Conservation (phyloP, 2,888 invertebrate genomes). For the Protophormia terraenovae region DNA sequence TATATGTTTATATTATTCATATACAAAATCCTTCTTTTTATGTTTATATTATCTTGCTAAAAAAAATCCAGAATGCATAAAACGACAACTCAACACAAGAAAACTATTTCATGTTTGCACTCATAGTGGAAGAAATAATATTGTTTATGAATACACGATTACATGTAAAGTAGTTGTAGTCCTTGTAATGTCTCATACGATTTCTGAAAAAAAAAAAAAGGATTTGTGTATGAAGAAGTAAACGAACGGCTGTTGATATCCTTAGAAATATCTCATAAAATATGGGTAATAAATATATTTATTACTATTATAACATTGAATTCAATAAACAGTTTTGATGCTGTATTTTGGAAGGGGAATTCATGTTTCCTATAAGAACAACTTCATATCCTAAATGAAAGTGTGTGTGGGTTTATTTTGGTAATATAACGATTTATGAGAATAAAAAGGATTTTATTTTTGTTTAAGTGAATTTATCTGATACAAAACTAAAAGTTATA, state of each 20-base stretch:
- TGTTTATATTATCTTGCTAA: conserved; percentile 59
- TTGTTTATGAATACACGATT: conserved; percentile 68
- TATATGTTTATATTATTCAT: conserved; percentile 26
- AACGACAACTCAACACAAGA: conserved; percentile 12
- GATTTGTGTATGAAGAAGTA: conserved; percentile 65
- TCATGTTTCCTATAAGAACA: conserved; percentile 29
- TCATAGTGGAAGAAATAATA: conserved; percentile 35
- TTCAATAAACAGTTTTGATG: conserved; percentile 57
- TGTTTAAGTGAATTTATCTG: background rate
- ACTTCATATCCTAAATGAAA: conserved; percentile 21
- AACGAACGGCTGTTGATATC: conserved; percentile 71
- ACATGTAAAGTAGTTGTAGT: conserved; percentile 65
- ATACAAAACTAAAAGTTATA: background rate
- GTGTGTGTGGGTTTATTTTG: background rate
- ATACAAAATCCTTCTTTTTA: conserved; percentile 54
- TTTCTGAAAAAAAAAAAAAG: background rate
- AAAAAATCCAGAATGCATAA: conserved; percentile 13
- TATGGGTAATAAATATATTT: conserved; percentile 78
- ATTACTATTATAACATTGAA: conserved; percentile 69
- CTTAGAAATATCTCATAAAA: conserved; percentile 71
- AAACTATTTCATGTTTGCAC: conserved; percentile 58
- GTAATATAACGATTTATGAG: background rate
- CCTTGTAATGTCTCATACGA: conserved; percentile 41
- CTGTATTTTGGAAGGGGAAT: background rate
- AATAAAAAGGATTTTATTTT: conserved; percentile 30